Evolutionary conservation across 2,797 vertebrate species (phyloP).

Genomic region (Poeciliopsis turneri): DNA sequence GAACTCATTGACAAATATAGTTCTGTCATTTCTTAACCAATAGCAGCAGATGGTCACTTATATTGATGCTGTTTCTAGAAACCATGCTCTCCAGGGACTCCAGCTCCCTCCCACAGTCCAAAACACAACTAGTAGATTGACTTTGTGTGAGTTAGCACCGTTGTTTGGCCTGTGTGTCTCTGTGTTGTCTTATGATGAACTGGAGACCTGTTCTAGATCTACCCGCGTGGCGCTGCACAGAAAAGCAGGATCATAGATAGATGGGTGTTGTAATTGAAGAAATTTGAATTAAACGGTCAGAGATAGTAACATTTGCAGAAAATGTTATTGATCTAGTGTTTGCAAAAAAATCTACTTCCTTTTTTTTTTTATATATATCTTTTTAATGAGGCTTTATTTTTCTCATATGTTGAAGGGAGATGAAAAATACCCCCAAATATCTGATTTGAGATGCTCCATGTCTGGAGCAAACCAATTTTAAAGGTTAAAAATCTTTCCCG

Average conservation of each 20-base stretch:
- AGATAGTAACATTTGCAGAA: neutral
- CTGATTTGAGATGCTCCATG: neutral
- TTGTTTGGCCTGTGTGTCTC: neutral
- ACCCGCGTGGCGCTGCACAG: neutral
- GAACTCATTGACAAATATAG: neutral
- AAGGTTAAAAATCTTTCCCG: neutral
- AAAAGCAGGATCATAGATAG: neutral
- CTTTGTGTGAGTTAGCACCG: too few species aligned
- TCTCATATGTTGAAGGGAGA: neutral
- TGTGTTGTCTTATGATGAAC: neutral
- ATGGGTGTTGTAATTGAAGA: neutral
- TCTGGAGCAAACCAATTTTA: neutral
- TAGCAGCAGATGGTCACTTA: neutral
- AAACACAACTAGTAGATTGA: too few species aligned
- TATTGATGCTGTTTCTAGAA: neutral
- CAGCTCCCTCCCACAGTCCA: too few species aligned
- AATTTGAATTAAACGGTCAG: neutral
- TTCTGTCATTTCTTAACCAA: neutral
- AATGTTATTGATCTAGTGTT: neutral
- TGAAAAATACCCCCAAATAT: neutral
- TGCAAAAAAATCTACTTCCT: neutral
- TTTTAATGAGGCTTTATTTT: constrained; percentile 2
- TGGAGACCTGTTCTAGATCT: neutral
- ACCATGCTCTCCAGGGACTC: neutral
- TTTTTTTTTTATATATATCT: neutral